Percentiles rank a stretch among this genome's conserved stretches.
Conservation (phyloP, 2,113 vertebrate genomes). For the Anguilla rostrata region DNA sequence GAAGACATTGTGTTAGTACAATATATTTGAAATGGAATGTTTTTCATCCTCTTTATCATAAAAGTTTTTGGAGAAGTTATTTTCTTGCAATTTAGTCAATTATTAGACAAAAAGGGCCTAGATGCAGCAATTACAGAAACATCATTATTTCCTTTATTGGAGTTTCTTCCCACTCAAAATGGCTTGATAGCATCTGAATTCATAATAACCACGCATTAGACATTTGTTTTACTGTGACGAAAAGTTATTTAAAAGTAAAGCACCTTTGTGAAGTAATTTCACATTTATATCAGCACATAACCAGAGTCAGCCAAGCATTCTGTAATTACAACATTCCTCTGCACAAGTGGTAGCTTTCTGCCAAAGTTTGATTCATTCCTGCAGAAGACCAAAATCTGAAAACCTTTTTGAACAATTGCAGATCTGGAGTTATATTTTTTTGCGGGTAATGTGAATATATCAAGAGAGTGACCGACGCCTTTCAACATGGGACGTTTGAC, state of each 20-base stretch:
- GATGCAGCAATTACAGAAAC: background rate
- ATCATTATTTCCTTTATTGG: slow-evolving; percentile 3
- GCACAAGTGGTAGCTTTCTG: background rate
- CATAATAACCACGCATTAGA: background rate
- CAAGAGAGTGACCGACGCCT: background rate
- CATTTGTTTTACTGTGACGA: slow-evolving; percentile 7
- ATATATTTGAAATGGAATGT: background rate
- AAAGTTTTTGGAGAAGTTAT: background rate
- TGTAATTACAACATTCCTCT: background rate
- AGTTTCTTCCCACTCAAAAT: background rate
- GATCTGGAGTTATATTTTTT: background rate
- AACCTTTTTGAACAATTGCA: background rate
- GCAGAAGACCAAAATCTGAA: background rate
- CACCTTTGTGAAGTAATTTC: background rate
- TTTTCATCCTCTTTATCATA: background rate
- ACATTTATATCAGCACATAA: background rate
- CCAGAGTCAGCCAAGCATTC: background rate
- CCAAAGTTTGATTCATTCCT: background rate
- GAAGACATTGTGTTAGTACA: background rate
- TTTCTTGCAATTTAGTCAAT: background rate
- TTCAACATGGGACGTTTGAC: background rate
- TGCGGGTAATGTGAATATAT: background rate
- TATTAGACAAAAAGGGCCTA: background rate
- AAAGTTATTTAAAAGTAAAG: background rate
- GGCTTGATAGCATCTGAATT: background rate